Percentiles rank a stretch among this genome's conserved stretches.
These are phyloP conservation scores for Rhinopomastus cyanomelas DNA, from an alignment of 2,113 vertebrate genomes.

Conservation along the genomic window DNA sequence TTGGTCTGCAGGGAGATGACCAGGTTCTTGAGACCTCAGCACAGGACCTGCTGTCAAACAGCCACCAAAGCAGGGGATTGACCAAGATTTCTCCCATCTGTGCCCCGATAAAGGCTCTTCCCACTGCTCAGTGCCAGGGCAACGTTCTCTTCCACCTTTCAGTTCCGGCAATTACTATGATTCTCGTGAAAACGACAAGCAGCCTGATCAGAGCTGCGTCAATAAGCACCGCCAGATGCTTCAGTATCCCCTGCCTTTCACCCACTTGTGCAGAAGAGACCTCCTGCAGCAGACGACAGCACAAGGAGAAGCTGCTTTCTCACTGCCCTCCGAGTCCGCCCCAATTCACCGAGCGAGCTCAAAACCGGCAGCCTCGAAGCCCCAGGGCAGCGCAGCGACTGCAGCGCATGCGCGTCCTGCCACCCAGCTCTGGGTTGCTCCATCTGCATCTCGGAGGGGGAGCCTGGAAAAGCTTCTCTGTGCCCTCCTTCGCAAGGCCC, in stretches of 20 bases:
- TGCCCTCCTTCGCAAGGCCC: too few species aligned
- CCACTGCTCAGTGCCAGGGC: background rate
- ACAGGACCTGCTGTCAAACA: background rate
- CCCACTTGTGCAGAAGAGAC: rapidly evolving
- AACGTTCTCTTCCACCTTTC: rapidly evolving
- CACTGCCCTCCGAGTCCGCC: too few species aligned
- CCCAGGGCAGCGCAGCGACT: too few species aligned
- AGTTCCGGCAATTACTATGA: rapidly evolving
- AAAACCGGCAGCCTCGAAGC: background rate
- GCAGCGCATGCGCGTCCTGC: too few species aligned
- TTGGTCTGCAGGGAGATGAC: background rate
- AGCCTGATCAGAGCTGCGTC: background rate
- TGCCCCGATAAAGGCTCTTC: background rate
- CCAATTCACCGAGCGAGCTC: rapidly evolving
- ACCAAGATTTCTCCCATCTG: background rate
- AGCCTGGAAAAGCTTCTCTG: too few species aligned
- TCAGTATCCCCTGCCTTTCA: background rate
- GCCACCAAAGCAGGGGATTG: rapidly evolving
- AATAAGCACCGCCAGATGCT: background rate
- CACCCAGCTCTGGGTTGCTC: too few species aligned
- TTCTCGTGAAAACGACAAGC: rapidly evolving
- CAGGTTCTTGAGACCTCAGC: too few species aligned
- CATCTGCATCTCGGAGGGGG: too few species aligned
- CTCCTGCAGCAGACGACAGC: background rate
- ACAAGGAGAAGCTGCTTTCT: rapidly evolving